Conservation (phyloP, 2,113 vertebrate species). For the Suricata suricatta region DNA sequence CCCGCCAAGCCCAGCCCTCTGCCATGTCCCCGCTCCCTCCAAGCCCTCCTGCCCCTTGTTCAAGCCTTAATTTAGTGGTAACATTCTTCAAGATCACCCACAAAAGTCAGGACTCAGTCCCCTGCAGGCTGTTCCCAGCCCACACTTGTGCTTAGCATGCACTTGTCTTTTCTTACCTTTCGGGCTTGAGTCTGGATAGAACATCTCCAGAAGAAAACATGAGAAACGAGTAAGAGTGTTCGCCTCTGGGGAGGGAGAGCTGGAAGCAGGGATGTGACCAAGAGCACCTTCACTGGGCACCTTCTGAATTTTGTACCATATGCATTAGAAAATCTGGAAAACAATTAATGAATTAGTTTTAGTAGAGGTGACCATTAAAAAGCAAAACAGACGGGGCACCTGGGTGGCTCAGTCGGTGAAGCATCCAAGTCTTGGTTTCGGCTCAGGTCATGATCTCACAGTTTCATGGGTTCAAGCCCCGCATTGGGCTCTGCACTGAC, state of each 20-base stretch:
- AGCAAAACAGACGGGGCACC: background rate
- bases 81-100: background rate
- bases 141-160: accelerated
- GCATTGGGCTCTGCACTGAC: too few relatives aligned
- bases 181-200: background rate
- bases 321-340: background rate
- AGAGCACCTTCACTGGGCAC: background rate
- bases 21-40: too few relatives aligned
- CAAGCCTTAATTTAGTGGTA: background rate
- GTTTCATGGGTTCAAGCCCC: too few relatives aligned
- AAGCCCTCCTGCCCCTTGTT: background rate
- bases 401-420: too few relatives aligned
- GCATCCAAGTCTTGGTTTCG: too few relatives aligned
- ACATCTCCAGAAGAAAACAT: background rate
- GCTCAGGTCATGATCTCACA: too few relatives aligned
- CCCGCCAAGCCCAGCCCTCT: background rate
- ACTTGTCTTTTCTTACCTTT: background rate
- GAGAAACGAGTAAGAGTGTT: background rate
- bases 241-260: background rate
- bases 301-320: background rate
- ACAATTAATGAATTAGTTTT: background rate
- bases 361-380: background rate
- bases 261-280: background rate
- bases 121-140: background rate
- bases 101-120: background rate